phyloP scores from a whole-genome alignment of 1,140 invertebrate species.

The Lethrus apterus region DNA sequence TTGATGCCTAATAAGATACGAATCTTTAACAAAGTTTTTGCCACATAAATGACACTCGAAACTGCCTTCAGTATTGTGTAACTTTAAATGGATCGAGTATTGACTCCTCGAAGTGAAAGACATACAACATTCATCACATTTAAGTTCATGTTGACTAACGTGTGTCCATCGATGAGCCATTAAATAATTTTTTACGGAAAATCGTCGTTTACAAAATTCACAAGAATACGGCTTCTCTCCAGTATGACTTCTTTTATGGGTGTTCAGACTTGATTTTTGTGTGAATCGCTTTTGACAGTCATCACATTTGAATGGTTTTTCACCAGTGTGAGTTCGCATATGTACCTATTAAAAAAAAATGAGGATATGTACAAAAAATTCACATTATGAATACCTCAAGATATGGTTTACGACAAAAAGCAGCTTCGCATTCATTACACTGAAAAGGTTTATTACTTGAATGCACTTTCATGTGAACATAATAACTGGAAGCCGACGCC shows the following conservation, averaged over 20 bases:
- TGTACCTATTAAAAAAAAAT: slow-evolving; percentile 46
- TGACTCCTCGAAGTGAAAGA: slow-evolving; percentile 64
- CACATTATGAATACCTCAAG: too few species aligned
- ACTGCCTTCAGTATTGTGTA: slow-evolving; percentile 58
- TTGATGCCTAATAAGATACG: slow-evolving; percentile 59
- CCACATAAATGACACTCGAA: slow-evolving; percentile 67
- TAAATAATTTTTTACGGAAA: slow-evolving; percentile 70
- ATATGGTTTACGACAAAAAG: slow-evolving; percentile 59
- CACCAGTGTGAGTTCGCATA: slow-evolving; percentile 70
- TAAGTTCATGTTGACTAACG: slow-evolving; percentile 62
- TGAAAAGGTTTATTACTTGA: slow-evolving; percentile 70
- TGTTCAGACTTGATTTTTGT: slow-evolving; percentile 71
- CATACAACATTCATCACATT: slow-evolving; percentile 62
- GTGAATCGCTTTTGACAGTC: slow-evolving; percentile 68
- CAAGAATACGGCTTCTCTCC: slow-evolving; percentile 66
- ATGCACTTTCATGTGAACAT: slow-evolving; percentile 74
- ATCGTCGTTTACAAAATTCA: slow-evolving; percentile 67
- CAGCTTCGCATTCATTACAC: slow-evolving; percentile 61
- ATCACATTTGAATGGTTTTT: slow-evolving; percentile 71
- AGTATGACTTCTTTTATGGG: slow-evolving; percentile 76
- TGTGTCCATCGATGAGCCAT: slow-evolving; percentile 70
- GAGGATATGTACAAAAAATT: neutral
- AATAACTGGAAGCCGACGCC: slow-evolving; percentile 67
- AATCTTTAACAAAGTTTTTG: slow-evolving; percentile 63
- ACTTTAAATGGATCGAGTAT: slow-evolving; percentile 65